Evolutionary conservation across 2,113 vertebrate genomes (phyloP).

Genomic region (Rallus limicola): DNA sequence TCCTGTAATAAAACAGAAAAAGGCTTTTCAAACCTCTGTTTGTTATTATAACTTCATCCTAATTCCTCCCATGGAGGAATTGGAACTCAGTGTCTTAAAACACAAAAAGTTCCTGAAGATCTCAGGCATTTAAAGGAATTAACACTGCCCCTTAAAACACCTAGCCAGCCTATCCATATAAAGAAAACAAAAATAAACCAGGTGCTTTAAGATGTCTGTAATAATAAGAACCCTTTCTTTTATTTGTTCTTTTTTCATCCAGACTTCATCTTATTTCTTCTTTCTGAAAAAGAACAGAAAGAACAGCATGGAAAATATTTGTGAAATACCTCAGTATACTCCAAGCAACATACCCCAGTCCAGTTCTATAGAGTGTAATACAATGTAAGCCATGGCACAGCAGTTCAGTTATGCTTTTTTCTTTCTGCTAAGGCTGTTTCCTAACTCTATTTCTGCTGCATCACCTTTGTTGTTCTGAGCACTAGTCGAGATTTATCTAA

Average conservation of each 20-base stretch:
- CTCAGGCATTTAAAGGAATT: constrained; percentile 64
- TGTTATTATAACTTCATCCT: constrained; percentile 56
- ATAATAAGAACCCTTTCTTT: background rate
- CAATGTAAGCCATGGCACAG: background rate
- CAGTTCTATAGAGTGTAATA: background rate
- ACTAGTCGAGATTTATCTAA: background rate
- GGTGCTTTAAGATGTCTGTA: constrained; percentile 26
- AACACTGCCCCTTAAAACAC: constrained; percentile 52
- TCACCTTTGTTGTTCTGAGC: background rate
- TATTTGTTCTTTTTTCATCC: background rate
- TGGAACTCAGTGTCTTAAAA: constrained; percentile 27
- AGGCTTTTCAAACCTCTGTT: constrained; percentile 59
- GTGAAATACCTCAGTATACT: background rate
- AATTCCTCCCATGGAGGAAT: constrained; percentile 52
- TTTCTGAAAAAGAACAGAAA: background rate
- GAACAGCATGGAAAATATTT: background rate
- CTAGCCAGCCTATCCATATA: constrained; percentile 15
- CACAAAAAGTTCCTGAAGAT: constrained; percentile 28
- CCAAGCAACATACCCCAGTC: background rate
- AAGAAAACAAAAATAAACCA: constrained; percentile 68
- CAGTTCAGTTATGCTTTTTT: background rate
- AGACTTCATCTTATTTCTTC: background rate
- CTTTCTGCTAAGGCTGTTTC: background rate
- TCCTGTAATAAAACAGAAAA: constrained; percentile 56
- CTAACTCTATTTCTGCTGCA: background rate